Percentiles rank a stretch among this genome's conserved stretches.
Conservation (phyloP, 2,888 invertebrate genomes). For the Catocala sponsa region DNA sequence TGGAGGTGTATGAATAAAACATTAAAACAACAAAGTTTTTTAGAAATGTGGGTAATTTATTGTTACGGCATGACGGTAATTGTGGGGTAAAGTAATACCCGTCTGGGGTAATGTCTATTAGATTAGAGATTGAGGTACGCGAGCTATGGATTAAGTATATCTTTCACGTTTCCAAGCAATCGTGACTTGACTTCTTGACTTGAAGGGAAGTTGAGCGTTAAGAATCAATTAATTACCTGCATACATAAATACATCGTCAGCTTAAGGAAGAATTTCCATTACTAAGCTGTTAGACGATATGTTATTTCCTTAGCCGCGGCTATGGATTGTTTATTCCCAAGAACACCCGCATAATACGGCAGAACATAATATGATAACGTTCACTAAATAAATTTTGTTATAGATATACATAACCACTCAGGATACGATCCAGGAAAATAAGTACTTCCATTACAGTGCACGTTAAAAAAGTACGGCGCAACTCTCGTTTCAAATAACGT, state of each 20-base stretch:
- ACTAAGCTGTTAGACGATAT: too few species aligned
- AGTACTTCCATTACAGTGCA: not conserved
- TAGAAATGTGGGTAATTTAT: conserved; percentile 12
- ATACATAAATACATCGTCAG: too few species aligned
- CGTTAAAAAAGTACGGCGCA: not conserved
- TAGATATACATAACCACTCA: not conserved
- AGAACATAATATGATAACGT: not conserved
- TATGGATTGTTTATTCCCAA: too few species aligned
- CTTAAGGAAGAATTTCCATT: too few species aligned
- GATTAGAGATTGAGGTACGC: not conserved
- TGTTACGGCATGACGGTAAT: conserved; percentile 13
- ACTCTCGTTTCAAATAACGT: not conserved
- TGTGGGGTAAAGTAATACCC: conserved; percentile 6
- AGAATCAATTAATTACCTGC: too few species aligned
- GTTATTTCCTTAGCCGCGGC: too few species aligned
- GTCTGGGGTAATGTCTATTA: conserved; percentile 1
- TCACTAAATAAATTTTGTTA: not conserved
- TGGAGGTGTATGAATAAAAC: conserved; percentile 34
- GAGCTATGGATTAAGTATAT: not conserved
- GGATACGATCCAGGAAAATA: not conserved
- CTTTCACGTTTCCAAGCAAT: too few species aligned
- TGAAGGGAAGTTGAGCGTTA: too few species aligned
- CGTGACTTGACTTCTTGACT: too few species aligned
- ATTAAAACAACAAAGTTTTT: conserved; percentile 17
- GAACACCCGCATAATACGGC: not conserved